Conservation (phyloP, 1,140 invertebrate genomes). For the Teleogryllus occipitalis region DNA sequence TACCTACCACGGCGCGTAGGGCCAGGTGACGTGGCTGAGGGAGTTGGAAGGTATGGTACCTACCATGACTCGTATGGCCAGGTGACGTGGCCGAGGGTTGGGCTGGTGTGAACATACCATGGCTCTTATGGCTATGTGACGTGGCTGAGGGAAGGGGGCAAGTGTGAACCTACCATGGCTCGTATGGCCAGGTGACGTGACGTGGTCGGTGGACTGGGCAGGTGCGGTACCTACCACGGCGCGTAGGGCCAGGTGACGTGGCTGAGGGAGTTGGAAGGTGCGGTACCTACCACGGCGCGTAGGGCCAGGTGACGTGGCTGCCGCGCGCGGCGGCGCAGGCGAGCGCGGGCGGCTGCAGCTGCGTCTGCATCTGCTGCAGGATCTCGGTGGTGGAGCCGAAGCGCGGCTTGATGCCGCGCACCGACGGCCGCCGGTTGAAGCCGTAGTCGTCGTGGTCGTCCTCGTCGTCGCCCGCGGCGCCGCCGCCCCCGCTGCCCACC, state of each 20-base stretch:
- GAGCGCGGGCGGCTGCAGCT: constrained; percentile 15
- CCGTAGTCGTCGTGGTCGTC: constrained; percentile 83
- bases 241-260: not conserved
- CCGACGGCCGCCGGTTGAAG: constrained; percentile 77
- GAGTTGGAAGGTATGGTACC: too few relatives aligned
- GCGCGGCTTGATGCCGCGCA: constrained; percentile 62
- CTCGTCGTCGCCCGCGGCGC: constrained; percentile 43
- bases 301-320: constrained; percentile 17
- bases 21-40: not conserved
- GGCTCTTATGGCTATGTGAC: too few relatives aligned
- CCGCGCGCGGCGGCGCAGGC: not conserved
- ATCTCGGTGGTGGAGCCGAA: constrained; percentile 73
- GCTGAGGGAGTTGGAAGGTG: not conserved
- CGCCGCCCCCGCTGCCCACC: not conserved
- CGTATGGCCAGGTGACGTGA: too few relatives aligned
- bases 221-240: too few relatives aligned
- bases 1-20: not conserved
- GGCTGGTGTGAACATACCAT: too few relatives aligned
- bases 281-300: not conserved
- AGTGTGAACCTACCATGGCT: too few relatives aligned
- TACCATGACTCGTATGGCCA: too few relatives aligned
- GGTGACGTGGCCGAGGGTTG: too few relatives aligned
- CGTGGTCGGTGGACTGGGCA: too few relatives aligned
- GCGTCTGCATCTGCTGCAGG: constrained; percentile 40
- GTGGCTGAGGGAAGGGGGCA: too few relatives aligned